These are phyloP conservation scores for Buteo buteo DNA, from an alignment of 2,113 vertebrate genomes.

Conservation along the genomic window DNA sequence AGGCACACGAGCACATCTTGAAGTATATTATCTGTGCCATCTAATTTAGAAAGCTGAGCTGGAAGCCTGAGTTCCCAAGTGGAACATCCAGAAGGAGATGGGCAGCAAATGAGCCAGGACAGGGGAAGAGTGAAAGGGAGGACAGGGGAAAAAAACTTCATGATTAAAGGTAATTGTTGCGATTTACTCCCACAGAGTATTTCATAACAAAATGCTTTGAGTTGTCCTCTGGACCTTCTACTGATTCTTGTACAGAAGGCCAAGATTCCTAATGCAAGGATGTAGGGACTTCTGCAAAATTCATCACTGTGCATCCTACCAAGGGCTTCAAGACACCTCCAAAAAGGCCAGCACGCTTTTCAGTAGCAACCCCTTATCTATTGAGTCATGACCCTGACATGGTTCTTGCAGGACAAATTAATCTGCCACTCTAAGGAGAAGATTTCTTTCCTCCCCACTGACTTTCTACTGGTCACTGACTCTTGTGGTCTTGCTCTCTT, in stretches of 20 bases:
- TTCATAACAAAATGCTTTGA: not conserved
- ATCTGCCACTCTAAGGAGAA: not conserved
- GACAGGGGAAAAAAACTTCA: not conserved
- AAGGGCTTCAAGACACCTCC: not conserved
- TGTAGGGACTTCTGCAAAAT: not conserved
- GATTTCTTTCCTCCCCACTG: not conserved
- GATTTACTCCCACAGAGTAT: not conserved
- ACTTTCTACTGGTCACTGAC: not conserved
- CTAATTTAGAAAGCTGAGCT: slow-evolving; percentile 13
- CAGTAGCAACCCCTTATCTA: not conserved
- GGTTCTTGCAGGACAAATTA: not conserved
- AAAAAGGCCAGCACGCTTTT: not conserved
- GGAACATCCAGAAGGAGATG: not conserved
- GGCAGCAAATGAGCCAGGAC: not conserved
- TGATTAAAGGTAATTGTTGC: not conserved
- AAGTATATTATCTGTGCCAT: not conserved
- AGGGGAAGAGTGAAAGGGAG: not conserved
- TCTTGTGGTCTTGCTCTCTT: not conserved
- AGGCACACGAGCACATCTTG: not conserved
- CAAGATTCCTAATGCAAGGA: not conserved
- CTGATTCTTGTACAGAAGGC: not conserved
- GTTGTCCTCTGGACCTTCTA: not conserved
- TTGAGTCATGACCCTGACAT: not conserved
- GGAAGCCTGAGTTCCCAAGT: not conserved
- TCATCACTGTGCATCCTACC: not conserved